Percentiles rank a stretch among this genome's conserved stretches.
phyloP scores from a whole-genome alignment of 1,140 invertebrate genomes.

The Bactericera cockerelli region DNA sequence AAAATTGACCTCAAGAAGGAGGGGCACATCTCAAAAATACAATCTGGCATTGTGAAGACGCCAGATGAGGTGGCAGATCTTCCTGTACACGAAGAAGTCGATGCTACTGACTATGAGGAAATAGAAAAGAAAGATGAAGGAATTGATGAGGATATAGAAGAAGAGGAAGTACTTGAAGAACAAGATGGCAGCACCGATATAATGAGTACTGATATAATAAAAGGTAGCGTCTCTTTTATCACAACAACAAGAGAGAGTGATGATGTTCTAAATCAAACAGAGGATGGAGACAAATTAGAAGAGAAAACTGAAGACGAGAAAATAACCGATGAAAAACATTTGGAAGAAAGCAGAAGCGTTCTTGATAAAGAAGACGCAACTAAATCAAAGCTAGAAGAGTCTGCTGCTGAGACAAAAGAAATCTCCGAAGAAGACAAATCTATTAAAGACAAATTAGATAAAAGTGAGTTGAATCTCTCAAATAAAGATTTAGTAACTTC shows the following conservation, averaged over 20 bases:
- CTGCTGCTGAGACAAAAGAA: slow-evolving; percentile 11
- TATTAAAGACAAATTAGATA: slow-evolving; percentile 9
- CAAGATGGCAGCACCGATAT: slow-evolving; percentile 16
- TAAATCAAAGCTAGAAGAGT: slow-evolving; percentile 2
- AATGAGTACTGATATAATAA: slow-evolving; percentile 12
- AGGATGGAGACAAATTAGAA: slow-evolving; percentile 14
- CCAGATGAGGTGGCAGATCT: slow-evolving; percentile 79
- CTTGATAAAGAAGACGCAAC: background rate
- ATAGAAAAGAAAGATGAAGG: slow-evolving; percentile 9
- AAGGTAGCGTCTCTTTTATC: slow-evolving; percentile 27
- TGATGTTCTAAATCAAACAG: slow-evolving; percentile 22
- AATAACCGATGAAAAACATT: slow-evolving; percentile 12
- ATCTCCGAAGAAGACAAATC: background rate
- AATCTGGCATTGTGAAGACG: slow-evolving; percentile 71
- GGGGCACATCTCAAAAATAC: slow-evolving; percentile 22
- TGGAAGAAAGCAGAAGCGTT: slow-evolving; percentile 3
- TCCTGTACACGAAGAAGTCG: slow-evolving; percentile 73
- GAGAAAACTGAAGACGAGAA: slow-evolving; percentile 15
- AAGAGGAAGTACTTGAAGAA: slow-evolving; percentile 11
- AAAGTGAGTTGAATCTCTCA: background rate
- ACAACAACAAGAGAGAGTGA: slow-evolving; percentile 22
- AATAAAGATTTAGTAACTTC: slow-evolving; percentile 10
- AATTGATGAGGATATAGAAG: slow-evolving; percentile 10
- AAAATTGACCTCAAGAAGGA: slow-evolving; percentile 8
- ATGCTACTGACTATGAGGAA: slow-evolving; percentile 30